Evolutionary conservation across 2,888 invertebrate genomes (phyloP).

Genomic region (Zele albiditarsus): DNA sequence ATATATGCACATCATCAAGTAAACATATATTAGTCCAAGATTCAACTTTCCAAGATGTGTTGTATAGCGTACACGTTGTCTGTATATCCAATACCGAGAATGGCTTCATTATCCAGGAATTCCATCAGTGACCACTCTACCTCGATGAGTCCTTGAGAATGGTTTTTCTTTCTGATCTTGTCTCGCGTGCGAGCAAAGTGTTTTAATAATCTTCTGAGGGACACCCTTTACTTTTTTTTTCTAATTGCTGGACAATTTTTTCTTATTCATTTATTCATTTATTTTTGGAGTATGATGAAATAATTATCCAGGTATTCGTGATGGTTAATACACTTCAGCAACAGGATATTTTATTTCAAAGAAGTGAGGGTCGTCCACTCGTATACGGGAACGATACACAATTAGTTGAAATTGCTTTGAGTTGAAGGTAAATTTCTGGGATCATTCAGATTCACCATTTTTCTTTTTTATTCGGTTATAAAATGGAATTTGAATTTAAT

Average conservation of each 20-base stretch:
- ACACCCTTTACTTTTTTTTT: conserved; percentile 16
- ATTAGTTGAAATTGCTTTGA: neutral
- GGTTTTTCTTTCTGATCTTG: conserved; percentile 22
- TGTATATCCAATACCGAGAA: conserved; percentile 33
- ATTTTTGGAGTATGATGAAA: neutral
- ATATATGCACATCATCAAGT: no score
- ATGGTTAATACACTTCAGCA: neutral
- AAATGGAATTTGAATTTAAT: no score
- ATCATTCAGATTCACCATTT: no score
- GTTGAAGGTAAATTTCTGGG: no score
- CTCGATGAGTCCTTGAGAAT: conserved; percentile 19
- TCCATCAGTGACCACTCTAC: conserved; percentile 21
- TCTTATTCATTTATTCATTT: neutral
- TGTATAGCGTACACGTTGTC: neutral
- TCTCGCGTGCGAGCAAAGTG: conserved; percentile 18
- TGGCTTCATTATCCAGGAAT: conserved; percentile 56
- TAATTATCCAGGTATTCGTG: neutral
- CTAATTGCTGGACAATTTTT: conserved; percentile 22
- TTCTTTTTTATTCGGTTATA: no score
- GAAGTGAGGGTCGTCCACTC: neutral
- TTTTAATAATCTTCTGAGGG: conserved; percentile 25
- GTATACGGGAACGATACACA: neutral
- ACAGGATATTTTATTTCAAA: neutral
- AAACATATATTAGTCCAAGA: neutral
- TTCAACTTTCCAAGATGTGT: neutral